Evolutionary conservation across 53 echinoderm and acorn worm species (phyloP).

Genomic region (Glandiceps talaboti): DNA sequence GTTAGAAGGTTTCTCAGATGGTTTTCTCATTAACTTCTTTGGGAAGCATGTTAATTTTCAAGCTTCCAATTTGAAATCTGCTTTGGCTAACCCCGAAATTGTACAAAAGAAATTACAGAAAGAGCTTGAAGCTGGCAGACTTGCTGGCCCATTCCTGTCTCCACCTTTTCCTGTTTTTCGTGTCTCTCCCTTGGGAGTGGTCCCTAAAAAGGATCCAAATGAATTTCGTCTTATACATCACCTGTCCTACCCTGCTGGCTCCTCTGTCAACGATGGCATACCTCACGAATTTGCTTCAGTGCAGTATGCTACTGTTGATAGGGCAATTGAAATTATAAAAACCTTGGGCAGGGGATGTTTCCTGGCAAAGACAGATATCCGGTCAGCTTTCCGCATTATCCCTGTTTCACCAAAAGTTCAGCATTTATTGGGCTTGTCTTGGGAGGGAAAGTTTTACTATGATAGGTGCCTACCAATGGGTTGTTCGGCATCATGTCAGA

Average conservation of each 20-base stretch:
- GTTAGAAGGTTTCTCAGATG: too few species aligned
- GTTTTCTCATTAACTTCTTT: too few species aligned
- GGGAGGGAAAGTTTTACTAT: slow-evolving; percentile 21
- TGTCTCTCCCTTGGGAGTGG: slow-evolving; percentile 2
- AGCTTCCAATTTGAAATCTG: background rate
- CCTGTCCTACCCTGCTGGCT: slow-evolving; percentile 19
- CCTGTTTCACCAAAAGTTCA: slow-evolving; percentile 38
- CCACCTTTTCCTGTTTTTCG: background rate
- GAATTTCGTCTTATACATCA: slow-evolving; percentile 30
- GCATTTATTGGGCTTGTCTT: slow-evolving; percentile 27
- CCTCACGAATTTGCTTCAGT: slow-evolving; percentile 6
- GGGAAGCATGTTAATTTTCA: too few species aligned
- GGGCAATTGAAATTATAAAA: slow-evolving; percentile 8
- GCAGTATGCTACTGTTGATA: slow-evolving; percentile 21
- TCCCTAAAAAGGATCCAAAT: slow-evolving; percentile 24
- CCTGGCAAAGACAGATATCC: slow-evolving; percentile 31
- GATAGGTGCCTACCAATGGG: slow-evolving; percentile 52
- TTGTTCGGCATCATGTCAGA: slow-evolving; percentile 16
- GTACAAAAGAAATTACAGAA: background rate
- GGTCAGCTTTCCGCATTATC: slow-evolving; percentile 33
- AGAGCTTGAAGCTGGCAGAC: background rate
- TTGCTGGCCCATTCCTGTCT: background rate
- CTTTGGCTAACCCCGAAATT: background rate
- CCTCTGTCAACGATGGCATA: slow-evolving; percentile 33
- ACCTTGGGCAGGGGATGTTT: slow-evolving; percentile 4